A percentile compares a stretch with the other conserved stretches of the same genome.
Conservation (phyloP, 2,888 invertebrate species). For the Acrobasis repandana region DNA sequence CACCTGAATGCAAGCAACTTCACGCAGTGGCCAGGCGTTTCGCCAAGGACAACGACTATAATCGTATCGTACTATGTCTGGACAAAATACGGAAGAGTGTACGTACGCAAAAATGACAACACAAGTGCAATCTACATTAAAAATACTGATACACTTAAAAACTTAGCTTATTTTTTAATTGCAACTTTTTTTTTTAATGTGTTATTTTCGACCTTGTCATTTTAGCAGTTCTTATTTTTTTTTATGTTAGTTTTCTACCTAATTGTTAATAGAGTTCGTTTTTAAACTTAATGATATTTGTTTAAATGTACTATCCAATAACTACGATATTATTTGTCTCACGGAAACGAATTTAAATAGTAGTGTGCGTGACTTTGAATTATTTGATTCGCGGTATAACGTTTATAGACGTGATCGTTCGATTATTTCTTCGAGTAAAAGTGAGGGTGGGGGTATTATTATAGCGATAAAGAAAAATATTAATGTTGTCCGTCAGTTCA, state of each 20-base stretch:
- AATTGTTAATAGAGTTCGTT: constrained; percentile 22
- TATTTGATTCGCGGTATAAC: constrained; percentile 17
- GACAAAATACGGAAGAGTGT: neutral
- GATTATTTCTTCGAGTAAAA: constrained; percentile 18
- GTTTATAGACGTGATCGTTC: constrained; percentile 22
- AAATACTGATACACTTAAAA: neutral
- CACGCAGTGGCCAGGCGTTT: constrained; percentile 21
- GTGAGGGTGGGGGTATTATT: constrained; percentile 22
- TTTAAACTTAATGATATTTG: neutral
- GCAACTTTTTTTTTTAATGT: neutral
- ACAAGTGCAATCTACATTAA: neutral
- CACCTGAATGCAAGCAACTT: constrained; percentile 15
- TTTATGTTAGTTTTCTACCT: neutral
- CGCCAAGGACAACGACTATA: constrained; percentile 5
- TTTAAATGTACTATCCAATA: neutral
- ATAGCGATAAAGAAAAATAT: constrained; percentile 21
- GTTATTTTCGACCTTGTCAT: neutral
- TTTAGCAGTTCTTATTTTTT: too few species aligned
- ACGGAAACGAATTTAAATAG: too few species aligned
- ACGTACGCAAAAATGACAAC: too few species aligned
- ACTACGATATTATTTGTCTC: constrained; percentile 7
- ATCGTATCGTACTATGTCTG: constrained; percentile 20
- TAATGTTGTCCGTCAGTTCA: constrained; percentile 16
- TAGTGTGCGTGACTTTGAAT: neutral
- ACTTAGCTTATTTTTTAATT: neutral